Evolutionary conservation across 2,113 vertebrate species (phyloP).

Genomic region (Ursus arctos): DNA sequence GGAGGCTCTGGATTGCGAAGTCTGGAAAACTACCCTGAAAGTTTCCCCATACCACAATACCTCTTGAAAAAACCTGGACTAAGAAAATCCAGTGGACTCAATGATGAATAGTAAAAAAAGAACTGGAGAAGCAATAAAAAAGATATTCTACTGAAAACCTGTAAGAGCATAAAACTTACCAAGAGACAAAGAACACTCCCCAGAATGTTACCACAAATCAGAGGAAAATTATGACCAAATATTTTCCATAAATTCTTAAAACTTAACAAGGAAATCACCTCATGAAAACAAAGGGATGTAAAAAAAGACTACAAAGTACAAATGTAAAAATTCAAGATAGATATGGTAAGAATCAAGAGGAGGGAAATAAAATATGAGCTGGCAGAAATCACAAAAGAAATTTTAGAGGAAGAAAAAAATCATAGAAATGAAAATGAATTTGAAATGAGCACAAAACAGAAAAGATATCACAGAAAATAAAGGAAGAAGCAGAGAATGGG

Average conservation of each 20-base stretch:
- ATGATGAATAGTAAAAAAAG: neutral
- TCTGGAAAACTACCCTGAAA: neutral
- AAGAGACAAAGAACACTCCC: neutral
- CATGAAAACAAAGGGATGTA: neutral
- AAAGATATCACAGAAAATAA: neutral
- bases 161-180: neutral
- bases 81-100: neutral
- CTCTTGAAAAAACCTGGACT: neutral
- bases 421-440: neutral
- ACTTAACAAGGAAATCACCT: neutral
- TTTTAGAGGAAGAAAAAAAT: neutral
- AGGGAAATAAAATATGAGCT: neutral
- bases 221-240: neutral
- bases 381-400: neutral
- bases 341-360: neutral
- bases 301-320: neutral
- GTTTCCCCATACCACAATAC: neutral
- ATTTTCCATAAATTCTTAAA: neutral
- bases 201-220: neutral
- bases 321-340: neutral
- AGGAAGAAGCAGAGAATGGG: neutral
- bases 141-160: neutral
- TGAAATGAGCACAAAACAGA: neutral
- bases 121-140: neutral
- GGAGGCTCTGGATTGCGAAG: neutral